Evolutionary conservation across 1,140 invertebrate genomes (phyloP), one percentile per base, ranked within the genome.

Genomic region (Drosophila erecta): DNA sequence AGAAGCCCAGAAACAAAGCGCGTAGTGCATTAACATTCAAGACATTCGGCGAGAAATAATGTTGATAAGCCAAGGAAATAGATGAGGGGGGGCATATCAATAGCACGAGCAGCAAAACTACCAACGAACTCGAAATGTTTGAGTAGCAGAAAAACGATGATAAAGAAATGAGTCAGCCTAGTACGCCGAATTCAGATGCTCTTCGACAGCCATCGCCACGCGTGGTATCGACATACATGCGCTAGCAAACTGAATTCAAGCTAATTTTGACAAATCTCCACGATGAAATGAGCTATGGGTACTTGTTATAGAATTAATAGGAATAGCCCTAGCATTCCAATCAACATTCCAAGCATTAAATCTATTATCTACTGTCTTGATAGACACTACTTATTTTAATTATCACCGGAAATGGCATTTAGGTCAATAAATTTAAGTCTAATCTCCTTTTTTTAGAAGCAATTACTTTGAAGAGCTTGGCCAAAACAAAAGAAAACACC

Each of bases 61-160:
- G 40, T 35, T 8, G 50, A 55, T 59, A 41, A 50, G 49, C 15
- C 14, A 12, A 22, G 14, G 37, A 22, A 4, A 2, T 37, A 37
- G 24, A 22, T 22, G 64, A n/a, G 33, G 50, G 47, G 17, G 30
- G 10, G 53, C 56, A 57, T 79, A 86, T 86, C 75, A 77, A 87
- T 86, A 87, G 44, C 79, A 54, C 66, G 61, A 70, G 61, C 69
- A 72, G 74, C 40, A 76, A 86, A 57, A 66, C 79, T 72, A 79
- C 69, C 64, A 78, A 71, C 72, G 46, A 81, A 75, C 51, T 78
- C 46, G 15, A 70, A 61, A 64, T 72, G 41, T 73, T 85, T 60
- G 62, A 38, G 62, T 73, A 66, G 44, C 57, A 43, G 60, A 54
- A n/a, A 49, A 47, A 38, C 61, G 35, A 49, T 44, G 47, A 75